A percentile compares a stretch with the other conserved stretches of the same genome.
Evolutionary conservation across 2,797 vertebrate genomes (phyloP).

Genomic region (Diplodus puntazzo): DNA sequence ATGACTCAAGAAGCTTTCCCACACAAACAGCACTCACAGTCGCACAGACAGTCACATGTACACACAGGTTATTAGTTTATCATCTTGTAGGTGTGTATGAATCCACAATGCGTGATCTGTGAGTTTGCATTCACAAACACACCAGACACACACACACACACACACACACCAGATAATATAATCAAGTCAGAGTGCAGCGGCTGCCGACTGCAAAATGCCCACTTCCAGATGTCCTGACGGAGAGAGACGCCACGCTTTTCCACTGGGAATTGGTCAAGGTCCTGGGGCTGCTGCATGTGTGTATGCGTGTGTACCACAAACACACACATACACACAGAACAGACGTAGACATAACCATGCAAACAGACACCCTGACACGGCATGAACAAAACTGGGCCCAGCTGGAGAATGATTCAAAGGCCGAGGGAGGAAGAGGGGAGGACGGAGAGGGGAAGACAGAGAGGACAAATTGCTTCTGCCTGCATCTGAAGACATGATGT

Average conservation of each 20-base stretch:
- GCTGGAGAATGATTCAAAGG: constrained; percentile 87
- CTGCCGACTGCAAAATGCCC: constrained; percentile 91
- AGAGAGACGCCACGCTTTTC: constrained; percentile 85
- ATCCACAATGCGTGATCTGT: constrained; percentile 39
- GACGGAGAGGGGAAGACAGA: constrained; percentile 66
- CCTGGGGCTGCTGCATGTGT: constrained; percentile 76
- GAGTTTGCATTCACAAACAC: constrained; percentile 15
- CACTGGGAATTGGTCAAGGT: constrained; percentile 88
- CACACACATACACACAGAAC: constrained; percentile 61
- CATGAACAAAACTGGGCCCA: constrained; percentile 81
- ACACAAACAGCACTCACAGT: constrained; percentile 63
- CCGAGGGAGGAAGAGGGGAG: constrained; percentile 64
- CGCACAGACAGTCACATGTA: constrained; percentile 32
- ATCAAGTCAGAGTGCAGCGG: constrained; percentile 93
- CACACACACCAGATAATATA: constrained; percentile 88
- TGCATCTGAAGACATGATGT: constrained; percentile 84
- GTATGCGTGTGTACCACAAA: constrained; percentile 50
- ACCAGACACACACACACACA: constrained; percentile 8
- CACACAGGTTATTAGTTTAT: constrained; percentile 61
- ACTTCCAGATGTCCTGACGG: constrained; percentile 95
- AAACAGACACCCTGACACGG: constrained; percentile 84
- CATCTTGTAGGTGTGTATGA: constrained; percentile 50
- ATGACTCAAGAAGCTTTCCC: constrained; percentile 25
- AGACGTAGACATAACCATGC: constrained; percentile 70
- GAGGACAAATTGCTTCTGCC: constrained; percentile 82